A percentile compares a stretch with the other conserved stretches of the same genome.
Evolutionary conservation across 2,113 vertebrate genomes (phyloP).

Genomic region (Spea bombifrons): DNA sequence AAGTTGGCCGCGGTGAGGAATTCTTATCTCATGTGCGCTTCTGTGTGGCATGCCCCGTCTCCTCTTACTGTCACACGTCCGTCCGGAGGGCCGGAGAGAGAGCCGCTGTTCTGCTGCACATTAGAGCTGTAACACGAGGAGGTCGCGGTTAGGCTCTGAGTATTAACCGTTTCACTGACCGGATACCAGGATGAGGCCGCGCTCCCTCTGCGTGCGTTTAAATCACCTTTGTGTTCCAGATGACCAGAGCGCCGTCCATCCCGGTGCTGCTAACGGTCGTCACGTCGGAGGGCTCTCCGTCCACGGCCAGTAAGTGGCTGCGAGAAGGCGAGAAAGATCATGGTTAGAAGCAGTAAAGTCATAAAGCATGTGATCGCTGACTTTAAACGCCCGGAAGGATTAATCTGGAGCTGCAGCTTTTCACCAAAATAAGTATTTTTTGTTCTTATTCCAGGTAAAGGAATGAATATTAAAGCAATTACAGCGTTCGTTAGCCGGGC

Average conservation of each 20-base stretch:
- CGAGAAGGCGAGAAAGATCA: conserved; percentile 3
- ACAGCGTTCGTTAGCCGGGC: too few species aligned
- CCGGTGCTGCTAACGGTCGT: conserved; percentile 68
- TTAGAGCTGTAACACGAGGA: not conserved
- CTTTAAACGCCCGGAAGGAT: too few species aligned
- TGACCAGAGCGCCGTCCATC: conserved; percentile 69
- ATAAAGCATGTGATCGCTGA: too few species aligned
- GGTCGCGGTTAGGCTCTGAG: not conserved
- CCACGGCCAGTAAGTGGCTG: conserved; percentile 62
- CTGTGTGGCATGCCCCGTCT: not conserved
- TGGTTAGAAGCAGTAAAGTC: too few species aligned
- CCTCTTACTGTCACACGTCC: conserved; percentile 8
- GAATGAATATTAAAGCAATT: too few species aligned
- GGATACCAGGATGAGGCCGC: not conserved
- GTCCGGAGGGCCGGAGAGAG: not conserved
- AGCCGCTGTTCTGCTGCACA: not conserved
- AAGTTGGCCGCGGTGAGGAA: conserved; percentile 7
- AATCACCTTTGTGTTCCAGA: conserved; percentile 67
- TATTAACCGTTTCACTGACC: not conserved
- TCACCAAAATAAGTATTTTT: too few species aligned
- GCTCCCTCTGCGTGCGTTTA: not conserved
- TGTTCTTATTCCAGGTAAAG: too few species aligned
- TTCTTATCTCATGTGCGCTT: not conserved
- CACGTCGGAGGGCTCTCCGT: conserved; percentile 57
- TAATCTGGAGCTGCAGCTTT: conserved; percentile 15